Base-by-base conservation (phyloP, 2,797 vertebrate species). In the Enteromius radiatus region DNA sequence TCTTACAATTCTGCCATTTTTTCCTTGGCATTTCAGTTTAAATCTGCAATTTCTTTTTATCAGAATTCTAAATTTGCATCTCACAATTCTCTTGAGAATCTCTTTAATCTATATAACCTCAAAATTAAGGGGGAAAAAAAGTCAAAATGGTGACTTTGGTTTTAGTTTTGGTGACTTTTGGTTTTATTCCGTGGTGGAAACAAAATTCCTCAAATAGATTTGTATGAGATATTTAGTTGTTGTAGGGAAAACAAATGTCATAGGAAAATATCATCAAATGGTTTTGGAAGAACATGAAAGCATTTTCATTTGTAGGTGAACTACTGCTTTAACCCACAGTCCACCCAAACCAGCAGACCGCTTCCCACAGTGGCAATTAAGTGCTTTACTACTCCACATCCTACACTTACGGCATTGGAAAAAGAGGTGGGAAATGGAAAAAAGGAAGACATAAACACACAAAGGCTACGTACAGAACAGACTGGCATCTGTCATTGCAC, bases 381-480 rank as follows among this genome's bases (percentile, higher is more conserved):
- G n/a, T 65, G 54, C 67, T 83, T 77, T 26, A 65, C 43, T 33
- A 84, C 28, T 11, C n/a, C 2, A 54, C 77, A 41, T 83, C 67
- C 63, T 65, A 43, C 56, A 65, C 10, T 49, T 45, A 33, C 28
- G 76, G 70, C 45, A 31, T 54, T 12, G 31, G 45, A 12, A 73
- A 61, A 43, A 23, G 54, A 64, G 17, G 43, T 6, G 69, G 21
- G 17, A 31, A 61, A 65, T 6, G 33, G 31, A 52, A 65, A 63
- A 23, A 59, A 63, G 80, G 80, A 83, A 85, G 65, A 86, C 56
- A 63, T n/a, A 26, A 76, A 76, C 74, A 63, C 79, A 80, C 69
- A 70, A 45, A 84, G 78, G 68, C 65, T 77, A 84, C 78, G 70
- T 71, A 73, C 71, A 56, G 43, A 81, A 67, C 61, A 56, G 78